A percentile compares a stretch with the other conserved stretches of the same genome.
Conservation (phyloP, 2,888 invertebrate species). For the Apodemia hepburni region DNA sequence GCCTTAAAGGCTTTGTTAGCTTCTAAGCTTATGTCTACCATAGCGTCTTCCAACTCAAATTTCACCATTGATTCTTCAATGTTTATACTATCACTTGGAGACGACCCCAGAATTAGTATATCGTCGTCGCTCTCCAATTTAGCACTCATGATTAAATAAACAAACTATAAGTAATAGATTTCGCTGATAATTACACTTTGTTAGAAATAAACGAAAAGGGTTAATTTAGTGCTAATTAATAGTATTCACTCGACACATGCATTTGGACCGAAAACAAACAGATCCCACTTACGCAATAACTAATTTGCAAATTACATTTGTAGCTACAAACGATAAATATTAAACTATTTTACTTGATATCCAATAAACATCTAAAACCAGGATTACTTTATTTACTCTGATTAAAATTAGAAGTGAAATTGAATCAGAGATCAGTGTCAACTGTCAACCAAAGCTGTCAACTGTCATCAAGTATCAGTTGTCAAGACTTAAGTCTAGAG, state of each 20-base stretch:
- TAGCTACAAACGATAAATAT: not conserved
- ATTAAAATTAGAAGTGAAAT: no score
- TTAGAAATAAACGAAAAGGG: not conserved
- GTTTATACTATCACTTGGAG: constrained; percentile 62
- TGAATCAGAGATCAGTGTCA: no score
- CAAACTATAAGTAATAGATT: not conserved
- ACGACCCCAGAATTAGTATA: constrained; percentile 62
- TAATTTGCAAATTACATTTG: not conserved
- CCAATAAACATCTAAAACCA: no score
- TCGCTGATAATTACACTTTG: not conserved
- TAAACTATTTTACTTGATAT: no score
- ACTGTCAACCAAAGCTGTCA: no score
- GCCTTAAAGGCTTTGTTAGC: constrained; percentile 65
- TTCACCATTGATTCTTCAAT: constrained; percentile 42
- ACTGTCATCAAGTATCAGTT: no score
- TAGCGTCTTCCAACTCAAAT: constrained; percentile 58
- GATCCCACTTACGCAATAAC: not conserved
- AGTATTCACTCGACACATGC: not conserved
- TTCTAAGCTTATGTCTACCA: constrained; percentile 58
- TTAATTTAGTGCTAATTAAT: not conserved
- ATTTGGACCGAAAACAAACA: not conserved
- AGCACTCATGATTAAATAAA: constrained; percentile 41
- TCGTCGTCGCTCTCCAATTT: constrained; percentile 59
- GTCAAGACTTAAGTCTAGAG: no score
- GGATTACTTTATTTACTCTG: no score